Base-by-base conservation (phyloP, 2,888 invertebrate species). In the Ecdyonurus torrentis region DNA sequence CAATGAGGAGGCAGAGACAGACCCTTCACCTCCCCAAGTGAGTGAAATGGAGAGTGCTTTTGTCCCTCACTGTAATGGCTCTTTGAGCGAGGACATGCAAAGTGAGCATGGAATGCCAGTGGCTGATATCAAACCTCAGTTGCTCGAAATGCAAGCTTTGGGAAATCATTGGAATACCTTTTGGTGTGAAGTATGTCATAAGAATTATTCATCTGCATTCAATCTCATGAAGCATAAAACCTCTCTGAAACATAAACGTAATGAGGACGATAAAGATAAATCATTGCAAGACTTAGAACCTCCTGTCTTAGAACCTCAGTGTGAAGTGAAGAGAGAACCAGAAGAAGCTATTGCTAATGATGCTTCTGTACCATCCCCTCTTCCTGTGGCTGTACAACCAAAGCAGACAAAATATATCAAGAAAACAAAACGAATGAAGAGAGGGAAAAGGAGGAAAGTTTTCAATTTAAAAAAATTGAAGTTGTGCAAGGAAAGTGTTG, bases 151-250 rank as follows among this genome's bases (percentile, higher is more conserved):
- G 15, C 37, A 37, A 37, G 15, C 7, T 37, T 5, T 37, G 15
- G 37, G 15, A 37, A 37, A 5, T 37, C 7, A 37, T 5, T 37
- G 7, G 5, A 37, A 37, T 37, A 10, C 37, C 37, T 15, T 37
- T 37, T 37, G 37, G 37, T 67, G 67, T 52, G 58, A 58, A 23
- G 61, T 62, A 2, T 67, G 67, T 37, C 53, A 64, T 19, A 66
- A 65, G 50, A 59, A 65, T 52, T 67, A 63, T 25, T 65, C 65
- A 7, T 64, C 66, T 20, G 63, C 64, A 23, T 67, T 64, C 37
- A 66, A 67, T 52, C 62, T 67, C 15, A 59, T 60, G 24, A 67
- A 67, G 52, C 67, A 67, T 52, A 61, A 61, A n/a, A 53, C 23
- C 52, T 65, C 66, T 15, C 60, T 55, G 7, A 58, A 55, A 15